Evolutionary conservation across 2,797 vertebrate genomes (phyloP).

Genomic region (Oreochromis grahami): DNA sequence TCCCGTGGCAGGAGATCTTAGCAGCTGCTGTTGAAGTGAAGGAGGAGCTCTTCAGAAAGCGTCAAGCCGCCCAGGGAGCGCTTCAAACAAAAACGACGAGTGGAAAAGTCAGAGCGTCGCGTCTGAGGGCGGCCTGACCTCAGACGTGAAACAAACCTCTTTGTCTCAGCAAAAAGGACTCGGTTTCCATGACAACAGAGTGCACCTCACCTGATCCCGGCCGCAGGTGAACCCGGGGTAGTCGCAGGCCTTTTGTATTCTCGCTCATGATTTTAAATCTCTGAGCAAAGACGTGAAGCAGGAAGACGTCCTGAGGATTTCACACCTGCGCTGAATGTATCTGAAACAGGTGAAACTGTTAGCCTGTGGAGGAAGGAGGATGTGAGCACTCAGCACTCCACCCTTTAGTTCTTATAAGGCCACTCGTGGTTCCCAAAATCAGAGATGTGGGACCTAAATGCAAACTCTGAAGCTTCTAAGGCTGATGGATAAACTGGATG

Average conservation of each 20-base stretch:
- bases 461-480: not conserved
- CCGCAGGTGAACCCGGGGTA: not conserved
- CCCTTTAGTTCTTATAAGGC: fast-evolving
- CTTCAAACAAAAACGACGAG: not conserved
- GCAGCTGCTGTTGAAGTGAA: not conserved
- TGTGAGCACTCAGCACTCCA: not conserved
- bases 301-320: not conserved
- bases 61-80: not conserved
- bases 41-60: not conserved
- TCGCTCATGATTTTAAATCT: not conserved
- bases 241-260: not conserved
- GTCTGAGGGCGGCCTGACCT: conserved; percentile 8
- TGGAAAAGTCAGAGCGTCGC: not conserved
- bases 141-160: not conserved
- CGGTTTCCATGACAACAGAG: conserved; percentile 30
- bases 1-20: not conserved
- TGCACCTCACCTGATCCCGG: not conserved
- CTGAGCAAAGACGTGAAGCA: not conserved
- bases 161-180: not conserved
- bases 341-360: not conserved
- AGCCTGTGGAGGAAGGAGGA: not conserved
- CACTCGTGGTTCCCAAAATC: not conserved
- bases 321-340: not conserved
- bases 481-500: not conserved
- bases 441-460: not conserved